These are phyloP conservation scores for Hyalella azteca DNA, from an alignment of 2,888 invertebrate species.

Conservation along the genomic window DNA sequence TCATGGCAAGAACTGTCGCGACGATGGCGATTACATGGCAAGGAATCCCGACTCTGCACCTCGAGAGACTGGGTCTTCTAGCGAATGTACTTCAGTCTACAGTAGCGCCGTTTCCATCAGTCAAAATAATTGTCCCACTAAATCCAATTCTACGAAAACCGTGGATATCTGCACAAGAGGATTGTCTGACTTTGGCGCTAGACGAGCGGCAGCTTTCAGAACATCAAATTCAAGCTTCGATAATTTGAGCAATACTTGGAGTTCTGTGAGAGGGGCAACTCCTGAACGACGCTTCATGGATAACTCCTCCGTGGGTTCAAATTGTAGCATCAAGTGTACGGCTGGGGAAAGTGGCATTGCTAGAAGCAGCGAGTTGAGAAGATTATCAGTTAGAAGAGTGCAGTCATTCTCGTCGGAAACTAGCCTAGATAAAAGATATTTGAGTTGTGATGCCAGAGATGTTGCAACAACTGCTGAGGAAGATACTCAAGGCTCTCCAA, in stretches of 20 bases:
- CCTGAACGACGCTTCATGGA: background rate
- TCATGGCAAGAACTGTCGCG: background rate
- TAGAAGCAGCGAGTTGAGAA: background rate
- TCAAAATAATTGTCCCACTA: conserved; percentile 16
- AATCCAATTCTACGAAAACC: background rate
- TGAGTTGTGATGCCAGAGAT: background rate
- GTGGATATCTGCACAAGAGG: no score
- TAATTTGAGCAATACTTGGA: conserved; percentile 32
- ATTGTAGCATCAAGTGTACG: background rate
- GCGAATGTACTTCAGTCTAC: conserved; percentile 49
- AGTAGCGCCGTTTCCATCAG: conserved; percentile 50
- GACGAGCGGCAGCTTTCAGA: conserved; percentile 3
- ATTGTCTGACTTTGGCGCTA: background rate
- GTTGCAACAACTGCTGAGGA: background rate
- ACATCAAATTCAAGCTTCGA: conserved; percentile 31
- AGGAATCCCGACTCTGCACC: background rate
- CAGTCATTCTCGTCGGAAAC: conserved; percentile 28
- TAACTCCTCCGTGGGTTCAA: background rate
- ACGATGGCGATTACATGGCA: background rate
- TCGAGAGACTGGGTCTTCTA: conserved; percentile 44
- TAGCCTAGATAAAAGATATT: background rate
- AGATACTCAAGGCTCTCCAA: background rate
- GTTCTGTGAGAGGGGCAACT: background rate
- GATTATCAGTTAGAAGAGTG: conserved; percentile 37
- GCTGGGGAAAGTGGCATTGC: background rate